Evolutionary conservation across 2,113 vertebrate genomes (phyloP).

Genomic region (Panthera uncia): DNA sequence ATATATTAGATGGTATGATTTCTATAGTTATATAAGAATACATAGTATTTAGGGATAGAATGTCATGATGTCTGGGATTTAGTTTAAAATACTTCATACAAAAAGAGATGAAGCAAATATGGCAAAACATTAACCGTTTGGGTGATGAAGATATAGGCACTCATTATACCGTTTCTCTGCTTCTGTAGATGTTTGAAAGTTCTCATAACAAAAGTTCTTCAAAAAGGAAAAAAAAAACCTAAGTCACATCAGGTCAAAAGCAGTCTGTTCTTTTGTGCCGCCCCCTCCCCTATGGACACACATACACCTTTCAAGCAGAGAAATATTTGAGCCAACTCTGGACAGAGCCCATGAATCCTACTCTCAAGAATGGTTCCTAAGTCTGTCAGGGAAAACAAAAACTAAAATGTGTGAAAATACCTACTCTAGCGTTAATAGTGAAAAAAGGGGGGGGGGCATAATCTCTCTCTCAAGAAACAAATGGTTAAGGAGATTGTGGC

Average conservation of each 20-base stretch:
- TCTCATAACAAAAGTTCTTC: not conserved
- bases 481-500: not conserved
- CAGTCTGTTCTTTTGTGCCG: not conserved
- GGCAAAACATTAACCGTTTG: not conserved
- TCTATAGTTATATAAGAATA: not conserved
- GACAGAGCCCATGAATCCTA: not conserved
- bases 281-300: not conserved
- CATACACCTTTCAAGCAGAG: not conserved
- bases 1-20: not conserved
- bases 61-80: not conserved
- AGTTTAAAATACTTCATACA: constrained; percentile 16
- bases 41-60: not conserved
- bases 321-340: not conserved
- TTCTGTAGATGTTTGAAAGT: constrained; percentile 31
- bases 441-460: not conserved
- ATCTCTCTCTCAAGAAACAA: not conserved
- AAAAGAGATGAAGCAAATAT: not conserved
- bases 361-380: not conserved
- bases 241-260: not conserved
- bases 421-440: not conserved
- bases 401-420: not conserved
- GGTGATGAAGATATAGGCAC: not conserved
- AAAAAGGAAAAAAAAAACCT: not conserved
- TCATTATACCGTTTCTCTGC: not conserved
- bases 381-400: not conserved